phyloP scores from a whole-genome alignment of 2,113 vertebrate species.

The Helogale parvula region DNA sequence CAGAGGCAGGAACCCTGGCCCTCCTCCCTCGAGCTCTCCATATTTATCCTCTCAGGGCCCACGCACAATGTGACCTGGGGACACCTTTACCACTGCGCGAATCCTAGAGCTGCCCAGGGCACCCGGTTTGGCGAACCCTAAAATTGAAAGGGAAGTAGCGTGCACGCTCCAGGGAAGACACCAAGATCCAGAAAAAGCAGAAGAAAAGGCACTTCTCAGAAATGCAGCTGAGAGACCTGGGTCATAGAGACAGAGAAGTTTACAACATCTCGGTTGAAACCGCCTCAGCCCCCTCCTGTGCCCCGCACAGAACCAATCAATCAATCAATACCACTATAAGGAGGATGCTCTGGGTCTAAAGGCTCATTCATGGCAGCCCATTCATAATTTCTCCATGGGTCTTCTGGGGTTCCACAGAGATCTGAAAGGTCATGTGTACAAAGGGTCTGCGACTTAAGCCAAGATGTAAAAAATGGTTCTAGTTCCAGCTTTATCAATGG shows the following conservation, averaged over 20 bases:
- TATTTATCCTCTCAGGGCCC: not conserved
- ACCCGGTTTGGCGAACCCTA: not conserved
- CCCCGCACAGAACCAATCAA: not conserved
- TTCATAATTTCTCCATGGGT: not conserved
- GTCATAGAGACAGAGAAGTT: rapidly evolving
- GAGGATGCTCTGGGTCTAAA: not conserved
- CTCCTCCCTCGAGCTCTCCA: not conserved
- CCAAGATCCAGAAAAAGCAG: not conserved
- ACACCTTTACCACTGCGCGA: not conserved
- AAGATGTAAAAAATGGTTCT: not conserved
- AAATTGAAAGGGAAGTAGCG: not conserved
- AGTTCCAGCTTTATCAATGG: not conserved
- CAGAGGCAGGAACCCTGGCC: not conserved
- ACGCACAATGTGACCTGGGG: not conserved
- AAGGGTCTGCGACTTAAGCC: not conserved
- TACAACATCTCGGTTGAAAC: not conserved
- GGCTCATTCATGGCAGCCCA: not conserved
- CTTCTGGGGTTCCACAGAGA: not conserved
- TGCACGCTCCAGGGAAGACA: not conserved
- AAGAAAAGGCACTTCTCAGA: not conserved
- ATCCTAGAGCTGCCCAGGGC: not conserved
- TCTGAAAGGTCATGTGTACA: not conserved
- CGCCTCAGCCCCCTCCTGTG: not conserved
- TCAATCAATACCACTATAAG: not conserved
- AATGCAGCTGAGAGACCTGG: not conserved